Evolutionary conservation across 1,140 invertebrate genomes (phyloP).

Genomic region (Drosophila bipectinata): DNA sequence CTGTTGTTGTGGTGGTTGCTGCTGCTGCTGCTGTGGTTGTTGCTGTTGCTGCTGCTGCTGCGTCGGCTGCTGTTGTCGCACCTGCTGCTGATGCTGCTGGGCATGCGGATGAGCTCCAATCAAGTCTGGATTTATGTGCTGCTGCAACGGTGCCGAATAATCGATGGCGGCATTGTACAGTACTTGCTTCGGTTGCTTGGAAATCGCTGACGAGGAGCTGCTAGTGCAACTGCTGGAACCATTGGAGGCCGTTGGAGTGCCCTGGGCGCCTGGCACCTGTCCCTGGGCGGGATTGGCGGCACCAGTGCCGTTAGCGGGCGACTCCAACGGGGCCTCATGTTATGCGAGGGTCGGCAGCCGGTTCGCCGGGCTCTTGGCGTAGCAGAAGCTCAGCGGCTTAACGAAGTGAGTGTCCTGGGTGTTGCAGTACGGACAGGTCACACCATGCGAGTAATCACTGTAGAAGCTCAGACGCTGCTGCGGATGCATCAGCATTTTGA

Average conservation of each 20-base stretch:
- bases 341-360: constrained; percentile 91
- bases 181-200: constrained; percentile 50
- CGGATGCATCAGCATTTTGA: constrained; percentile 92
- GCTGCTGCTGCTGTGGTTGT: constrained; percentile 23
- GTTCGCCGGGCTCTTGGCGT: constrained; percentile 89
- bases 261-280: constrained; percentile 43
- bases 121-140: constrained; percentile 79
- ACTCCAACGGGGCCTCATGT: constrained; percentile 89
- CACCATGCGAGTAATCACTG: constrained; percentile 96
- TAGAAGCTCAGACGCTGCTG: constrained; percentile 95
- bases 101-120: constrained; percentile 81
- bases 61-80: constrained; percentile 51
- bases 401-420: constrained; percentile 97
- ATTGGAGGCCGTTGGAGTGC: constrained; percentile 60
- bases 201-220: constrained; percentile 8
- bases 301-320: constrained; percentile 50
- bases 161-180: constrained; percentile 77
- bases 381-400: constrained; percentile 92
- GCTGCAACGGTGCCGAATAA: constrained; percentile 78
- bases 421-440: constrained; percentile 95
- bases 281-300: constrained; percentile 29
- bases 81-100: constrained; percentile 75
- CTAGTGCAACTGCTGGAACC: neutral
- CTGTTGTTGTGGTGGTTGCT: constrained; percentile 4
- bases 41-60: constrained; percentile 46